Conservation (phyloP, 2,113 vertebrate genomes). For the Phalacrocorax aristotelis region DNA sequence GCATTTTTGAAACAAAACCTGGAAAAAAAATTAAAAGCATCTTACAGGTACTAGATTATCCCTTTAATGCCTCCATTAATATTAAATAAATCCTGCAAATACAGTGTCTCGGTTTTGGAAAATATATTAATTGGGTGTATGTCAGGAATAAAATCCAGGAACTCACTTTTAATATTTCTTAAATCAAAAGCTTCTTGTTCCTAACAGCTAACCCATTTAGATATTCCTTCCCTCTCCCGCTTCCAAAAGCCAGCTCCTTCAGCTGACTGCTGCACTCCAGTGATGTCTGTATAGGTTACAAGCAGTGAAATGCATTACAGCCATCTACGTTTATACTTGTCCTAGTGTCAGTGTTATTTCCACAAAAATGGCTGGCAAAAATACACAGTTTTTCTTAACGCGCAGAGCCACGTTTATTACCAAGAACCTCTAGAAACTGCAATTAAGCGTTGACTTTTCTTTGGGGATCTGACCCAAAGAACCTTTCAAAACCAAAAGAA, state of each 20-base stretch:
- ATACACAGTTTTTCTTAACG: not conserved
- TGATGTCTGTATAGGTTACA: not conserved
- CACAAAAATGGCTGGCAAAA: not conserved
- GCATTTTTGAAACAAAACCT: constrained; percentile 16
- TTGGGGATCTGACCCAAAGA: not conserved
- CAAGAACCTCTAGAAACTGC: not conserved
- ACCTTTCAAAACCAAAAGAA: not conserved
- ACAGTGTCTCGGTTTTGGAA: constrained; percentile 3
- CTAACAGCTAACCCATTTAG: constrained; percentile 61
- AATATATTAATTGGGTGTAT: constrained; percentile 54
- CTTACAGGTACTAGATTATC: constrained; percentile 27
- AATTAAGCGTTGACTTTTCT: not conserved
- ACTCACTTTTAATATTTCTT: constrained; percentile 49
- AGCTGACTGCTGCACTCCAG: constrained; percentile 35
- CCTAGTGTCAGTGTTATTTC: not conserved
- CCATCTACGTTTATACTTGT: not conserved
- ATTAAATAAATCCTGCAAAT: constrained; percentile 45
- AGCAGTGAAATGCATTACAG: not conserved
- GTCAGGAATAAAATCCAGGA: constrained; percentile 55
- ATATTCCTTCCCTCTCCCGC: constrained; percentile 2
- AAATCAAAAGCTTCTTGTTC: constrained; percentile 70
- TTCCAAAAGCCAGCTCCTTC: not conserved
- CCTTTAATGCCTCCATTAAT: constrained; percentile 33
- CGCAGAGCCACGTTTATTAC: not conserved
- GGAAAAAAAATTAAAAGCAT: not conserved